A percentile compares a stretch with the other conserved stretches of the same genome.
Conservation (phyloP, 1,140 invertebrate genomes). For the Phymorhynchus buccinoides region DNA sequence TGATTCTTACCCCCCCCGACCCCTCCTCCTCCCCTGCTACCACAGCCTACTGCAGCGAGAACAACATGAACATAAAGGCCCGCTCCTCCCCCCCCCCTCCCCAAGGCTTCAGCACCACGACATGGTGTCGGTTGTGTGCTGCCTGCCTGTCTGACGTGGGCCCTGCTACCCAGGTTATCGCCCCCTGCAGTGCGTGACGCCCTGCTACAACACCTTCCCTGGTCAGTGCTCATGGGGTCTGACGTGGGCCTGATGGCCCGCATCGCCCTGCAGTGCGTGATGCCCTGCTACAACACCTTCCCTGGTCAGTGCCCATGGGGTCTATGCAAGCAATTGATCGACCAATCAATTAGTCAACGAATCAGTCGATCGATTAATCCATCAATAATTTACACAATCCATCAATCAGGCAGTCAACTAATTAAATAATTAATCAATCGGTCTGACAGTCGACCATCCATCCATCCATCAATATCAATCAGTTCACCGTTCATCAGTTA, state of each 20-base stretch:
- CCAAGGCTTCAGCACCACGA: constrained; percentile 14
- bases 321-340: no score
- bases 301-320: constrained; percentile 3
- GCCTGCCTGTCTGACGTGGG: constrained; percentile 22
- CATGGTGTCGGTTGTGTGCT: constrained; percentile 30
- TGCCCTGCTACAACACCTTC: neutral
- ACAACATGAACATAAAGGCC: neutral
- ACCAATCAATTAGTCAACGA: no score
- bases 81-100: neutral
- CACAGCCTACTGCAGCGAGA: neutral
- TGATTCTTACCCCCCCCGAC: no score
- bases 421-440: no score
- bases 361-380: no score
- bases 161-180: neutral
- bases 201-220: constrained; percentile 34
- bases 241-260: constrained; percentile 15
- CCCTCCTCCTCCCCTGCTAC: no score
- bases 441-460: no score
- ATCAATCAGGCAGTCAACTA: no score
- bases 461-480: no score
- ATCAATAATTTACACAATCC: no score
- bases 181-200: constrained; percentile 33
- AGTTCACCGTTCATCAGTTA: no score
- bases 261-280: constrained; percentile 31
- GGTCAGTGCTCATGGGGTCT: neutral